Evolutionary conservation across 2,888 invertebrate genomes (phyloP), one percentile per base, ranked within the genome.

Genomic region (Tinea semifulvella): DNA sequence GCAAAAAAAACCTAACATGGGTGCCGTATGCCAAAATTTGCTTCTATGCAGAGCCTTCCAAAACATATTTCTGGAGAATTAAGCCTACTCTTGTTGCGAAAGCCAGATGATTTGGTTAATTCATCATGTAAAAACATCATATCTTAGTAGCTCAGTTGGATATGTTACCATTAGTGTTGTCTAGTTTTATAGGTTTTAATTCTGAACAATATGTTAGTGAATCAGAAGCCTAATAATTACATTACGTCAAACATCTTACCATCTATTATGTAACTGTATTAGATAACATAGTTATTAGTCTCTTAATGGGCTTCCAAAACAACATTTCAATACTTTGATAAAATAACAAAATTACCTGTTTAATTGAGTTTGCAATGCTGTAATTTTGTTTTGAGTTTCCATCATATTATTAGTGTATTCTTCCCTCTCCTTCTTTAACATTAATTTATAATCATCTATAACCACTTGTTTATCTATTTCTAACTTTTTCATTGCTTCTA

Each of bases 351-450:
- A n/a, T 50, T 63, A 79, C 80, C 65, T 63, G 46, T 79, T 72
- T 48, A 73, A 52, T 51, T 69, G 63, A 14, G 61, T 53, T 52
- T 74, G 68, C 18, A 76, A 48, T 43, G 68, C 67, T 50, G 57
- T 51, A 44, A 75, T 52, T 55, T 70, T 73, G 1, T 52, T 42
- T 49, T 75, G 68, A 31, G 72, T 51, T 39, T 66, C 64, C 54
- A 69, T 68, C 1, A 67, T 57, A 27, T 64, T 62, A 53, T 68
- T 67, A 13, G 57, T 50, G 51, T 69, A 77, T 51, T 84, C 77
- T 49, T 70, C 68, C 56, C 82, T 73, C 62, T 87, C 86, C 47
- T 69, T 79, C 18, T 61, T 65, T 35, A 84, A 53, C 25, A 84
- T 53, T 49, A 72, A 68, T 52, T 84, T 84, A 52, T 80, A 84